These are phyloP conservation scores for Drosophila sechellia DNA, from an alignment of 1,140 invertebrate genomes.

Conservation along the genomic window DNA sequence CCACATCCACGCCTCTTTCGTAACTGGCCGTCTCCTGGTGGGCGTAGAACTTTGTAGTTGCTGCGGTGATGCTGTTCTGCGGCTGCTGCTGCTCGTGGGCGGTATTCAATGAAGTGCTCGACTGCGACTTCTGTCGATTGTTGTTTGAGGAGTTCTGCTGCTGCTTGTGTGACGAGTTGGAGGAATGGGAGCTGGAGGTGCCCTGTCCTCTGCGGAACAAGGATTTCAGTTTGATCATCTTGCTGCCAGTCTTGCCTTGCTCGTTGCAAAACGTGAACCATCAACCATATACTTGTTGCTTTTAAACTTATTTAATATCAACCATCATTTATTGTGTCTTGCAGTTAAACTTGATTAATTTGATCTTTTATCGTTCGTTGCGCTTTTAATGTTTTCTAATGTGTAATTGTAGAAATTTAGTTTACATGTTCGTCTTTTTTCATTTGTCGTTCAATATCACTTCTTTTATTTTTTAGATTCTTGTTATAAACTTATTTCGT, in stretches of 20 bases:
- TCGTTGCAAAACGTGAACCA: slow-evolving; percentile 63
- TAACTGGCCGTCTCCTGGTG: slow-evolving; percentile 63
- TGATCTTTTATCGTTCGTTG: background rate
- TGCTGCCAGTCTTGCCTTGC: slow-evolving; percentile 41
- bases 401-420: background rate
- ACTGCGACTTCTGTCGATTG: slow-evolving; percentile 80
- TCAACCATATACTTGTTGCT: slow-evolving; percentile 28
- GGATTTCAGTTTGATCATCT: slow-evolving; percentile 92
- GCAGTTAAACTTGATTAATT: too few relatives aligned
- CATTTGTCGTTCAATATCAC: slow-evolving; percentile 8
- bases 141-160: slow-evolving; percentile 72
- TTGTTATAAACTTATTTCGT: background rate
- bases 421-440: background rate
- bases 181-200: slow-evolving; percentile 83
- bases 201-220: slow-evolving; percentile 90
- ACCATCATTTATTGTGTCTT: background rate
- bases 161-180: slow-evolving; percentile 65
- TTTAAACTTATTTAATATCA: background rate
- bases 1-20: slow-evolving; percentile 79
- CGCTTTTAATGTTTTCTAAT: background rate
- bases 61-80: slow-evolving; percentile 34
- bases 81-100: slow-evolving; percentile 67
- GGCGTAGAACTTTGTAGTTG: slow-evolving; percentile 74
- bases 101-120: slow-evolving; percentile 76
- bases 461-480: slow-evolving; percentile 27